Evolutionary conservation across 2,888 invertebrate species (phyloP).

Genomic region (Cantharis nigra): DNA sequence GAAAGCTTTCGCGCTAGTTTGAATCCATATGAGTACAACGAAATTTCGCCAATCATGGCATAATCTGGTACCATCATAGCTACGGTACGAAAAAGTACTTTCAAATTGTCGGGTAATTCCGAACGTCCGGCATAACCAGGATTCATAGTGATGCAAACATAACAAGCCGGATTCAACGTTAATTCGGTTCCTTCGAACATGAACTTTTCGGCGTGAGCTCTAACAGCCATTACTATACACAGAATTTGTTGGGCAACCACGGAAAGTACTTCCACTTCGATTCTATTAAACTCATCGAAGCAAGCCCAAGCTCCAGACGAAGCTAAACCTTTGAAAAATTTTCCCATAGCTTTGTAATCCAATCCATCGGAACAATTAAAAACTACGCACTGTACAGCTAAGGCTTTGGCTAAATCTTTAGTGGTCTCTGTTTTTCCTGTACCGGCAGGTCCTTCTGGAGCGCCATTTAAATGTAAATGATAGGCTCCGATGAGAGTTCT

Average conservation of each 20-base stretch:
- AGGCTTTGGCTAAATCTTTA: constrained; percentile 88
- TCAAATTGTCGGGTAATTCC: constrained; percentile 85
- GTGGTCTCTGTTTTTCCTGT: constrained; percentile 91
- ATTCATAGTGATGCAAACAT: constrained; percentile 81
- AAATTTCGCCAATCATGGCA: constrained; percentile 85
- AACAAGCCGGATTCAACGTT: constrained; percentile 74
- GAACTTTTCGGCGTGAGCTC: constrained; percentile 67
- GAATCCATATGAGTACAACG: constrained; percentile 83
- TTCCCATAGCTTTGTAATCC: constrained; percentile 85
- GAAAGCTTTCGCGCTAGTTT: constrained; percentile 74
- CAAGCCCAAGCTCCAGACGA: constrained; percentile 87
- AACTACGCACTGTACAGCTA: constrained; percentile 88
- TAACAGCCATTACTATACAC: constrained; percentile 76
- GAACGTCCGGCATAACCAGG: constrained; percentile 81
- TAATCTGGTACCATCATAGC: constrained; percentile 93
- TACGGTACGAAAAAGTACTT: constrained; percentile 81
- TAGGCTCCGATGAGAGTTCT: constrained; percentile 83
- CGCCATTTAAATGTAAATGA: constrained; percentile 81
- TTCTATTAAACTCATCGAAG: constrained; percentile 87
- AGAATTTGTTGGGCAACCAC: constrained; percentile 87
- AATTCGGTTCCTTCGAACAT: constrained; percentile 78
- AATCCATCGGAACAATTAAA: constrained; percentile 87
- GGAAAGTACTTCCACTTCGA: constrained; percentile 82
- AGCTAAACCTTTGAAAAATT: constrained; percentile 82
- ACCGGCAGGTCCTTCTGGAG: constrained; percentile 83